Conservation (phyloP, 1,140 invertebrate genomes). For the Brachystomella parvula region DNA sequence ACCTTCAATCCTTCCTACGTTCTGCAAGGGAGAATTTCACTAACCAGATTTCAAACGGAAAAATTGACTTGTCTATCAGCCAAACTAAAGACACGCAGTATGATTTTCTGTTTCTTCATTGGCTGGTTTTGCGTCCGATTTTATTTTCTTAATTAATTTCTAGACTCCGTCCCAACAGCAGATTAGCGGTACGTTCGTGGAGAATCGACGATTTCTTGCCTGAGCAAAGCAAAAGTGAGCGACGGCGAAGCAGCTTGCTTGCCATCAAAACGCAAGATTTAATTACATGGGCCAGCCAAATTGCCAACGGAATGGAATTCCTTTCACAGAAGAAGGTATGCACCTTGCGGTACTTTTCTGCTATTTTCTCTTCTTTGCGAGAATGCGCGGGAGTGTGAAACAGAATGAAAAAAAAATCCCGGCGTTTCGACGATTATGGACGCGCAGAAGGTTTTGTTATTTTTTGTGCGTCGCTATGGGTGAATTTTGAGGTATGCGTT, state of each 20-base stretch:
- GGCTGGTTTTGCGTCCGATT: background rate
- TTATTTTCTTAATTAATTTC: constrained; percentile 2
- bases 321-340: constrained; percentile 1
- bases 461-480: too few relatives aligned
- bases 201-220: background rate
- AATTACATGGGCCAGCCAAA: constrained; percentile 2
- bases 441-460: too few relatives aligned
- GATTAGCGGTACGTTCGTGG: background rate
- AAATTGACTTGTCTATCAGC: constrained; percentile 17
- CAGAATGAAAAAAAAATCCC: too few relatives aligned
- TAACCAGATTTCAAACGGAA: constrained; percentile 7
- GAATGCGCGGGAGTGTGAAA: too few relatives aligned
- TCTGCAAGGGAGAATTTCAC: background rate
- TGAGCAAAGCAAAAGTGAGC: background rate
- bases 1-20: constrained; percentile 13
- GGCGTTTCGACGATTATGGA: too few relatives aligned
- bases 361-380: too few relatives aligned
- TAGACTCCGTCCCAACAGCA: background rate
- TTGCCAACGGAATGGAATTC: constrained; percentile 13
- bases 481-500: too few relatives aligned
- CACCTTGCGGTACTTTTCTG: too few relatives aligned
- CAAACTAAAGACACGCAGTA: too few relatives aligned
- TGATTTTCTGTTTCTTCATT: too few relatives aligned
- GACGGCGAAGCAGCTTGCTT: background rate
- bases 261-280: background rate